Conservation (phyloP, 2,113 vertebrate genomes). For the Notothenia coriiceps region DNA sequence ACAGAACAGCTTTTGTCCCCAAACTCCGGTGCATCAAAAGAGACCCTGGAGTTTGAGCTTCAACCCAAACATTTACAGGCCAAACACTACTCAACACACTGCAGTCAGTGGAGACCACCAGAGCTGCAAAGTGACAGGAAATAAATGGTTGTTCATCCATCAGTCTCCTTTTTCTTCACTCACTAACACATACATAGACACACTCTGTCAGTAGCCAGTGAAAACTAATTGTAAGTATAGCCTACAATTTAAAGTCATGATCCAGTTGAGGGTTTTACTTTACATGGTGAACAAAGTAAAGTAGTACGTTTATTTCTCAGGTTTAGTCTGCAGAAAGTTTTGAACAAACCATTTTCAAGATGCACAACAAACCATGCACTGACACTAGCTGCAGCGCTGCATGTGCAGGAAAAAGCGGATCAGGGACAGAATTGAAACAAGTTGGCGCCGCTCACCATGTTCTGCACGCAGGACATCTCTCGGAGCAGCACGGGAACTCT, state of each 20-base stretch:
- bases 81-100: conserved; percentile 48
- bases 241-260: background rate
- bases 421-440: background rate
- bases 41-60: conserved; percentile 49
- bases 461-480: conserved; percentile 65
- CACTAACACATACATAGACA: conserved; percentile 1
- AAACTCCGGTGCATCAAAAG: conserved; percentile 67
- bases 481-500: conserved; percentile 25
- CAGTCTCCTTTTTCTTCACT: background rate
- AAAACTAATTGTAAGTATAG: conserved; percentile 1
- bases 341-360: background rate
- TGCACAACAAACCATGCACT: background rate
- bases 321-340: conserved; percentile 37
- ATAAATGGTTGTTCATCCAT: conserved; percentile 12
- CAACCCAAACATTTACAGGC: conserved; percentile 69
- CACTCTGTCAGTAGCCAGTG: background rate
- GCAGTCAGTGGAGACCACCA: conserved; percentile 44
- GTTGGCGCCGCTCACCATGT: conserved; percentile 72
- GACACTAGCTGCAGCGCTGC: conserved; percentile 1
- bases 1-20: conserved; percentile 75
- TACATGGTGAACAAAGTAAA: background rate
- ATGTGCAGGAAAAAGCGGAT: background rate
- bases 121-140: conserved; percentile 29
- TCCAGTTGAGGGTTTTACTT: background rate
- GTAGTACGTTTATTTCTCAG: background rate